Evolutionary conservation across 1,140 invertebrate species (phyloP), one percentile per base, ranked within the genome.

Genomic region (Aphaenogaster floridana): DNA sequence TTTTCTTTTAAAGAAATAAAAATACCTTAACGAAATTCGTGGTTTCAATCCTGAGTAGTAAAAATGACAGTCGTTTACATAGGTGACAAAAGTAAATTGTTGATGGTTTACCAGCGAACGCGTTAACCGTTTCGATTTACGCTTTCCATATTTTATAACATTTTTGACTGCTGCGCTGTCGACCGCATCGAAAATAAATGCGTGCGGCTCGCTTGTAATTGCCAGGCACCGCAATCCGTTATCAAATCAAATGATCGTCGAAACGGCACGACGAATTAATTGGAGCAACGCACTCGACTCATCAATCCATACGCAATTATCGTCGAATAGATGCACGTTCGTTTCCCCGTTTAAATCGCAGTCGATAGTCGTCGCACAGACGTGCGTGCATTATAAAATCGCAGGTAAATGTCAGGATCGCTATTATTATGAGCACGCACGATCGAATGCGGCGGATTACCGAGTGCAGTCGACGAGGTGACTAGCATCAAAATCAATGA

Each of bases 381-480:
- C 74, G 74, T 78, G 83, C 72, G 11, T 36, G 74, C n/a, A 61
- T 78, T 79, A 79, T 86, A 86, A 86, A 86, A 83, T 83, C 59
- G 74, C 74, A 66, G 72, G 45, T 54, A 86, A 86, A 86, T 61
- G 68, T 83, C 80, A 74, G 80, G 68, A 74, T 79, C 74, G 36
- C 71, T 52, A 79, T 86, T 86, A 78, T 86, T 64, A 86, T 86
- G 83, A 86, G 39, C 71, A 66, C 74, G 83, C 63, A 66, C 76
- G 59, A 68, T 66, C 74, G 61, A 45, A 11, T 34, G 61, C 71
- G 36, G 48, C 9, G 57, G 59, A 78, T 78, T 85, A 50, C 50
- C 61, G 52, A 45, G 21, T 52, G 61, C n/a, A 11, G 3, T 48
- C 68, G 42, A 72, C 28, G 61, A 59, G 34, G 15, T 13, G 45